These are phyloP conservation scores for Amaurobius ferox DNA, from an alignment of 2,888 invertebrate species.

Conservation along the genomic window DNA sequence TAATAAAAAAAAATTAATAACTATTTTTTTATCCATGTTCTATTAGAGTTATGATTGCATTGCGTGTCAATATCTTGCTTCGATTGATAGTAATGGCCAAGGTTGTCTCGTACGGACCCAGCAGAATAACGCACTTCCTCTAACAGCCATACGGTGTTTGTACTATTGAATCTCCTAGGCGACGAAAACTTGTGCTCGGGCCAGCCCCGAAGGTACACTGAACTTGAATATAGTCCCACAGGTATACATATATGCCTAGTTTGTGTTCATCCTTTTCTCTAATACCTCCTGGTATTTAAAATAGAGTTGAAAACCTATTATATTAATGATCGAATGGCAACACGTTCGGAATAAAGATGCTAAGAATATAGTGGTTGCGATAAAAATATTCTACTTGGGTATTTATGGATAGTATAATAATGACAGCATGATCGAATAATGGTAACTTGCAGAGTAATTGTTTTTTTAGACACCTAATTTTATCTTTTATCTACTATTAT, in stretches of 20 bases:
- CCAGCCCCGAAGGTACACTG: conserved; percentile 38
- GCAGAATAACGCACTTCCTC: conserved; percentile 21
- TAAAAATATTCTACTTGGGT: too few relatives aligned
- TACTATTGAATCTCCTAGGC: conserved; percentile 42
- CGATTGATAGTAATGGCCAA: conserved; percentile 45
- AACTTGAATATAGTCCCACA: conserved; percentile 21
- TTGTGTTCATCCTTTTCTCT: neutral
- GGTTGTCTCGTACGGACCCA: conserved; percentile 32
- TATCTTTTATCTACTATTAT: too few relatives aligned
- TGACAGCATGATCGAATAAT: too few relatives aligned
- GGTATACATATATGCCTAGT: neutral
- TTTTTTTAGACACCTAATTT: too few relatives aligned
- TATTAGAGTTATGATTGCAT: conserved; percentile 40
- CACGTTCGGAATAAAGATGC: too few relatives aligned
- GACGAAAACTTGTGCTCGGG: conserved; percentile 19
- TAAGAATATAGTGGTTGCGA: too few relatives aligned
- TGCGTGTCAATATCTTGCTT: conserved; percentile 33
- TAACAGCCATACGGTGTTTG: conserved; percentile 25
- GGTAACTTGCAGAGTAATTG: too few relatives aligned
- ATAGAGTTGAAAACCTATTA: too few relatives aligned
- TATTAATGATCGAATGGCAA: too few relatives aligned
- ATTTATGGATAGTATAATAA: too few relatives aligned
- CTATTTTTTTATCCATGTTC: neutral
- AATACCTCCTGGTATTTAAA: too few relatives aligned
- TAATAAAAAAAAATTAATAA: neutral